These are phyloP conservation scores for Hololepta plana DNA, from an alignment of 2,888 invertebrate species.

Conservation along the genomic window DNA sequence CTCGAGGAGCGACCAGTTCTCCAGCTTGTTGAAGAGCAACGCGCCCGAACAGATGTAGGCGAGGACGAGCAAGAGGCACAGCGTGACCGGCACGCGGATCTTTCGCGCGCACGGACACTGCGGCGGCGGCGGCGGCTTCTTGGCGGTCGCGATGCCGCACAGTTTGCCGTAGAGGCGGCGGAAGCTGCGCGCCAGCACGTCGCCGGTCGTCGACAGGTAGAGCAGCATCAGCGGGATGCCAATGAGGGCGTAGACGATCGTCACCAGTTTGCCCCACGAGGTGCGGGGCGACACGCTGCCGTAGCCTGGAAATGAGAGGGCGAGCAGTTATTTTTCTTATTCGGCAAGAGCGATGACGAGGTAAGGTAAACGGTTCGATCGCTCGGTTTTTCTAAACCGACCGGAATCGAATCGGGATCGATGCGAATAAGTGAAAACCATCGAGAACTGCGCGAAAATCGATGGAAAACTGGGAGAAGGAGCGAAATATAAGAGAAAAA, in stretches of 20 bases:
- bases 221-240: conserved; percentile 80
- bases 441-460: too few relatives aligned
- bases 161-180: conserved; percentile 48
- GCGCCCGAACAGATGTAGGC: conserved; percentile 82
- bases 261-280: conserved; percentile 59
- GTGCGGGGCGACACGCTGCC: conserved; percentile 70
- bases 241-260: conserved; percentile 68
- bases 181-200: conserved; percentile 63
- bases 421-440: too few relatives aligned
- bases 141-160: conserved; percentile 18
- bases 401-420: too few relatives aligned
- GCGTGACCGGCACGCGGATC: conserved; percentile 69
- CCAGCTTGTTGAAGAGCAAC: conserved; percentile 74
- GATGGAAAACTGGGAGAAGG: too few relatives aligned
- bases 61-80: conserved; percentile 71
- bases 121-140: conserved; percentile 14
- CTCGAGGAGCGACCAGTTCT: conserved; percentile 81
- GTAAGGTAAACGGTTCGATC: too few relatives aligned
- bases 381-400: too few relatives aligned
- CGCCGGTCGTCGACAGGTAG: conserved; percentile 75
- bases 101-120: conserved; percentile 32
- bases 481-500: too few relatives aligned
- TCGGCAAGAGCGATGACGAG: too few relatives aligned
- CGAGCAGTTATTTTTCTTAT: too few relatives aligned
- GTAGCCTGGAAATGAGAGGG: conserved; percentile 61